Base-by-base conservation (phyloP, 2,888 invertebrate species). In the Chrysodeixis includens region DNA sequence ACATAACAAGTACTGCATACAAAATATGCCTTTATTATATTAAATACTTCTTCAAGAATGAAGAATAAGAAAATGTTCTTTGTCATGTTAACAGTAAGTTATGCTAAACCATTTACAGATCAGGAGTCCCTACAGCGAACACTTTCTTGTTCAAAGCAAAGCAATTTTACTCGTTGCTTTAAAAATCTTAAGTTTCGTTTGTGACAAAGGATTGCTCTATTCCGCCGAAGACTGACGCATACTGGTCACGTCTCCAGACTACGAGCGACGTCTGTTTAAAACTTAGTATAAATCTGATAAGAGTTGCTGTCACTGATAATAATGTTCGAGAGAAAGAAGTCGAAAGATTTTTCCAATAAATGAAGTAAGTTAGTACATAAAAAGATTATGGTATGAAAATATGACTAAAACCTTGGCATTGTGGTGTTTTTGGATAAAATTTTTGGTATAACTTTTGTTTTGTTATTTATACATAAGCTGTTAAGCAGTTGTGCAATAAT, bases 231-330 rank as follows among this genome's bases (percentile, higher is more conserved):
- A 64, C 56, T 56, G 51, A 68, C 64, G 67, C 64, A 74, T 63
- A 74, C 79, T 3, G 54, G 77, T 79, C 76, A 79, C 78, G 78
- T 79, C 26, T 51, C 51, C 0, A 57, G 40, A 65, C 30, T 54
- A 56, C 51, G 22, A 51, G 60, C 20, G 35, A 40, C 35, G 51
- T 62, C 56, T 60, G 56, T 62, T 56, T 65, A 52, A 49, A 73
- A 74, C 62, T 46, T 56, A 65, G 53, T 69, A 56, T 59, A 73
- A 66, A 70, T 57, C 51, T 65, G 46, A 26, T 59, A 20, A 46
- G 20, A 56, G 49, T 51, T 49, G 16, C 16, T 3, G 40, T 18
- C 22, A 22, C 20, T 49, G 52, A 22, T 51, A 12, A 8, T 4
- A 22, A 2, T 51, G 10, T 22, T 22, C 6, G 7, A 52, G 14